A percentile compares a stretch with the other conserved stretches of the same genome.
These are phyloP conservation scores for Tethea ocularis DNA, from an alignment of 2,888 invertebrate genomes.

Conservation along the genomic window DNA sequence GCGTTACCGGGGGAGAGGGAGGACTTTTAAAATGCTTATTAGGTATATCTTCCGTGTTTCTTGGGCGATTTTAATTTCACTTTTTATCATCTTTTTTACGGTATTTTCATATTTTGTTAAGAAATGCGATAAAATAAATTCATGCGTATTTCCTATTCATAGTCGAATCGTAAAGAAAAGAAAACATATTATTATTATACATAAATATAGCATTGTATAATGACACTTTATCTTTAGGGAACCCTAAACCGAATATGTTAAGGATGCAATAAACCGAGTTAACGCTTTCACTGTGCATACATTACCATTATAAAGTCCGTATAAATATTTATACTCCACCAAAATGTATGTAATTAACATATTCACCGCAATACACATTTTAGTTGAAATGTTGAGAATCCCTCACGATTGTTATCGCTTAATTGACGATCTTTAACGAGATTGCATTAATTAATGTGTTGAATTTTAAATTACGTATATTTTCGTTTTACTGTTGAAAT, in stretches of 20 bases:
- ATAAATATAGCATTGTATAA: not conserved
- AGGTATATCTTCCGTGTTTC: too few relatives aligned
- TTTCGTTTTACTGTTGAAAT: not conserved
- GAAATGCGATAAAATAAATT: too few relatives aligned
- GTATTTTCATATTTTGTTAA: too few relatives aligned
- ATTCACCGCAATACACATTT: conserved; percentile 43
- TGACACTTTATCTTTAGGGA: not conserved
- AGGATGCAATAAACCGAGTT: conserved; percentile 40
- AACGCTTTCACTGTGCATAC: conserved; percentile 75
- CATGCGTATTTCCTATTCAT: too few relatives aligned
- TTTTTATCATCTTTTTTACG: too few relatives aligned
- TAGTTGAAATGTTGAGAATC: conserved; percentile 58
- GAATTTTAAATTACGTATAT: conserved; percentile 43
- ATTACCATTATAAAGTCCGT: conserved; percentile 57
- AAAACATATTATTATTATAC: too few relatives aligned
- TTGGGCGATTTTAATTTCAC: too few relatives aligned
- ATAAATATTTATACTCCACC: conserved; percentile 48
- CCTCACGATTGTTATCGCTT: conserved; percentile 51
- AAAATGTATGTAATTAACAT: conserved; percentile 57
- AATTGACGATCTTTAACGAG: conserved; percentile 53
- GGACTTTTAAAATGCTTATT: too few relatives aligned
- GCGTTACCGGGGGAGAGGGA: too few relatives aligned
- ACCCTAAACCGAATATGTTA: not conserved
- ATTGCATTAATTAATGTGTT: conserved; percentile 46
- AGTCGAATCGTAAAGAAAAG: too few relatives aligned